These are phyloP conservation scores for Plumapathes pennacea DNA, from an alignment of 92 coral and sea anemone genomes.

Conservation along the genomic window DNA sequence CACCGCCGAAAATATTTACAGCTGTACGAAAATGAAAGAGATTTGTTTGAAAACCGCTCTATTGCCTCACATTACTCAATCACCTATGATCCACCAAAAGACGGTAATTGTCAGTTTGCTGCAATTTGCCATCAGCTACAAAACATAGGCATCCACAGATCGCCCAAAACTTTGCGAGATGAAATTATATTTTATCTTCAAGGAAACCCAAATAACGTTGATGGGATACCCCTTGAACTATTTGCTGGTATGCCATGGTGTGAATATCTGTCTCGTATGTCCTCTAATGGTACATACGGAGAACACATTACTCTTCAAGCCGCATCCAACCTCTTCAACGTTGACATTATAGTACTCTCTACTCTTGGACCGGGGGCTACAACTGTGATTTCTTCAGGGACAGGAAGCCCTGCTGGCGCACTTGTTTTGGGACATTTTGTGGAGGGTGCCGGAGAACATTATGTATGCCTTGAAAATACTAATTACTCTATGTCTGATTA, in stretches of 20 bases:
- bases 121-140: conserved; percentile 33
- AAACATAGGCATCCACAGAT: conserved; percentile 21
- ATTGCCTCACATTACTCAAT: conserved; percentile 7
- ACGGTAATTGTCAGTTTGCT: conserved; percentile 26
- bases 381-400: conserved; percentile 4
- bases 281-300: conserved; percentile 26
- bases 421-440: conserved; percentile 41
- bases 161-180: neutral
- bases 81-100: conserved; percentile 30
- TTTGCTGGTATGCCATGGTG: conserved; percentile 16
- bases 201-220: conserved; percentile 20
- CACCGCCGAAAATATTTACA: conserved; percentile 28
- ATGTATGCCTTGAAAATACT: conserved; percentile 34
- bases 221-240: conserved; percentile 20
- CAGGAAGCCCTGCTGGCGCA: conserved; percentile 26
- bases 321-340: conserved; percentile 27
- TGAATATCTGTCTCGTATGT: conserved; percentile 10
- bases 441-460: conserved; percentile 30
- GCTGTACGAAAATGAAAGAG: conserved; percentile 27
- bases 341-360: conserved; percentile 1
- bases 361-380: conserved; percentile 7
- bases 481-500: too few species aligned
- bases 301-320: conserved; percentile 30
- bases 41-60: conserved; percentile 15
- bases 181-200: conserved; percentile 3